phyloP scores from a whole-genome alignment of 2,888 invertebrate genomes.

The Galeruca laticollis region DNA sequence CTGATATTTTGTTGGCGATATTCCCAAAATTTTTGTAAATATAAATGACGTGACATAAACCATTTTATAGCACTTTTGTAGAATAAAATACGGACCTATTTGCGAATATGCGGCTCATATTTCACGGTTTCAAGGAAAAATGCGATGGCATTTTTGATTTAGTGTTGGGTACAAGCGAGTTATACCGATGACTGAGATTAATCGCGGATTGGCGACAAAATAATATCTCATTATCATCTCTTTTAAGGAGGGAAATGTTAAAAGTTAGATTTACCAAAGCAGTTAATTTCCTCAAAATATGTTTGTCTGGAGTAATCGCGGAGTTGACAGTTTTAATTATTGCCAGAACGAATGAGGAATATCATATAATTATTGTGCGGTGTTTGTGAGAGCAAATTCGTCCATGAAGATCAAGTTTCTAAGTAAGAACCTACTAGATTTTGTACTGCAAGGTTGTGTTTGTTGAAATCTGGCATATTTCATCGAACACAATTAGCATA shows the following conservation, averaged over 20 bases:
- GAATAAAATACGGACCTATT: constrained; percentile 58
- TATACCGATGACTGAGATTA: constrained; percentile 57
- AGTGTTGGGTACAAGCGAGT: constrained; percentile 45
- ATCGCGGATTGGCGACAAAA: constrained; percentile 53
- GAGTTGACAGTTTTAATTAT: too few species aligned
- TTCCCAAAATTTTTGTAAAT: constrained; percentile 45
- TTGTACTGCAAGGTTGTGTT: too few species aligned
- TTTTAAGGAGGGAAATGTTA: neutral
- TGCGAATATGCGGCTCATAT: constrained; percentile 58
- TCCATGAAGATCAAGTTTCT: too few species aligned
- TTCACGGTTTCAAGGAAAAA: constrained; percentile 57
- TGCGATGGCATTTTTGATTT: constrained; percentile 59
- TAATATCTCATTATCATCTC: neutral
- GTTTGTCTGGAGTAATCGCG: too few species aligned
- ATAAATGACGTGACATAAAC: constrained; percentile 45
- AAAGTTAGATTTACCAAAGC: neutral
- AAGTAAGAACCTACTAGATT: too few species aligned
- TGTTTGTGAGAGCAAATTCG: too few species aligned
- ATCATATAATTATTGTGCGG: too few species aligned
- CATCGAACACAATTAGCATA: too few species aligned
- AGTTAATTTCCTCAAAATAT: too few species aligned
- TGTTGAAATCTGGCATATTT: too few species aligned
- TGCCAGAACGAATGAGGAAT: too few species aligned
- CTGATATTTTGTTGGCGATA: constrained; percentile 1
- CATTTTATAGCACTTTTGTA: constrained; percentile 47